phyloP scores from a whole-genome alignment of 2,797 vertebrate genomes.

The Karalla daura region DNA sequence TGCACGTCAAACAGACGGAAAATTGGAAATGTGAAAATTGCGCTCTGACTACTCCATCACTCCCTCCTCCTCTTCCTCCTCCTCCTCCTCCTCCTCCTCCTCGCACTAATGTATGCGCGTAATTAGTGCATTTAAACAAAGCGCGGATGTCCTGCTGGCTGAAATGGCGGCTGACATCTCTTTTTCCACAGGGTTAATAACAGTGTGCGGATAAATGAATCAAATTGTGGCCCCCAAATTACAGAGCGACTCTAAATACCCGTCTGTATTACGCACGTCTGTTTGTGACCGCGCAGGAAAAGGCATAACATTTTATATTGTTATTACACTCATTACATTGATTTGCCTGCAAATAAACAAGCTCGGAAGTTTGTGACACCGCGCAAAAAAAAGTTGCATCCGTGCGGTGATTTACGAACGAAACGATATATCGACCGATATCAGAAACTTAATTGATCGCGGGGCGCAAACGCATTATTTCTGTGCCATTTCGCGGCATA shows the following conservation, averaged over 20 bases:
- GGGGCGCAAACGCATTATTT: background rate
- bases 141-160: slow-evolving; percentile 88
- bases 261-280: slow-evolving; percentile 85
- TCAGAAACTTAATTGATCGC: background rate
- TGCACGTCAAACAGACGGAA: slow-evolving; percentile 77
- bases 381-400: slow-evolving; percentile 54
- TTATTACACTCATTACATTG: slow-evolving; percentile 87
- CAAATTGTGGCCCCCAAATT: slow-evolving; percentile 89
- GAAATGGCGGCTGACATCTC: slow-evolving; percentile 88
- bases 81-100: too few relatives aligned
- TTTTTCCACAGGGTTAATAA: slow-evolving; percentile 89
- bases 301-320: slow-evolving; percentile 84
- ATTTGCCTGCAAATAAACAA: slow-evolving; percentile 80
- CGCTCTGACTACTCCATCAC: slow-evolving; percentile 64
- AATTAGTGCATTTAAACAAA: slow-evolving; percentile 91
- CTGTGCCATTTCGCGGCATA: background rate
- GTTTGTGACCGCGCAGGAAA: slow-evolving; percentile 81
- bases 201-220: slow-evolving; percentile 89
- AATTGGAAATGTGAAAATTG: slow-evolving; percentile 85
- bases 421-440: background rate
- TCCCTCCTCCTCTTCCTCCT: too few relatives aligned
- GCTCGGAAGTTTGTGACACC: slow-evolving; percentile 77
- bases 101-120: slow-evolving; percentile 84
- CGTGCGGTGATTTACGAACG: background rate
- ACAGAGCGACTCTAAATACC: slow-evolving; percentile 88